Conservation (phyloP, 2,888 invertebrate species). For the Parochlus steinenii region DNA sequence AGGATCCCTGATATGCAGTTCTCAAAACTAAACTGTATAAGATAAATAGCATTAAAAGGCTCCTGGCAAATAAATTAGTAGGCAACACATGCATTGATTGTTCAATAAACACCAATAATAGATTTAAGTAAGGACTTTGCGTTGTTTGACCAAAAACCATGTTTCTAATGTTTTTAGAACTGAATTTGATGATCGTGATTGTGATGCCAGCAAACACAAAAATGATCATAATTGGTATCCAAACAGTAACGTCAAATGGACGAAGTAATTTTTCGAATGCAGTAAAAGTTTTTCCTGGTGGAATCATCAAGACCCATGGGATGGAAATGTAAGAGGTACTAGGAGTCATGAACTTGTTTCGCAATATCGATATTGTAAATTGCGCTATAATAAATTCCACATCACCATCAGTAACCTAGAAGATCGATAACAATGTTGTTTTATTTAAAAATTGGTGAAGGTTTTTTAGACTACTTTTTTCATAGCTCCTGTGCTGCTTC, state of each 20-base stretch:
- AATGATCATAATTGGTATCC: background rate
- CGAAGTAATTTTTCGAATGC: conserved; percentile 2
- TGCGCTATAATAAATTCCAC: no score
- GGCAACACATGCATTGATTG: background rate
- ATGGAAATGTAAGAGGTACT: background rate
- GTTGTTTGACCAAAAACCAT: background rate
- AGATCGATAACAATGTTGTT: no score
- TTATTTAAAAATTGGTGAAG: no score
- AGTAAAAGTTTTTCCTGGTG: background rate
- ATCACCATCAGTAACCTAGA: no score
- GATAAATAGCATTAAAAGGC: conserved; percentile 1
- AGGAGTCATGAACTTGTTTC: no score
- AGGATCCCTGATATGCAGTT: conserved; percentile 10
- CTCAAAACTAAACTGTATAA: conserved; percentile 6
- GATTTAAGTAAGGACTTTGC: background rate
- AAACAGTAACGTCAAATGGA: conserved; percentile 1
- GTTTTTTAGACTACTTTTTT: no score
- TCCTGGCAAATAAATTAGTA: conserved; percentile 5
- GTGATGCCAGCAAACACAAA: background rate
- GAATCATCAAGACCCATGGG: conserved; percentile 1
- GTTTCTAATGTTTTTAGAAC: background rate
- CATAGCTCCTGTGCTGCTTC: no score
- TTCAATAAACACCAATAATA: background rate
- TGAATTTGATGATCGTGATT: background rate
- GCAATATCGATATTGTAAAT: no score